These are phyloP conservation scores for Drosophila pegasa DNA, from an alignment of 2,888 invertebrate species.

Conservation along the genomic window DNA sequence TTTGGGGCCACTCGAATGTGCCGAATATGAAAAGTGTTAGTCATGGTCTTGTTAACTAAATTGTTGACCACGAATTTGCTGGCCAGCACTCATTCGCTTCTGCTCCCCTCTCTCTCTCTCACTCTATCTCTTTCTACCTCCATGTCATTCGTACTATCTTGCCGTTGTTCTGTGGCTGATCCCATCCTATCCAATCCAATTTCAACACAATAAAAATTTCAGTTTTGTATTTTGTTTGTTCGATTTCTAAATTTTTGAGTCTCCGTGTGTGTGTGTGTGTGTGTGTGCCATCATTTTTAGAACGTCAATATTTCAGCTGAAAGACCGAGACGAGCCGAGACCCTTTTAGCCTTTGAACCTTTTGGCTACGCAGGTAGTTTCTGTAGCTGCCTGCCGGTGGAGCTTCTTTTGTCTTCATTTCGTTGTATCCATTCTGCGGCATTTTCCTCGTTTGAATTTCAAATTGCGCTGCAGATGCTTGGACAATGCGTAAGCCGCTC, in stretches of 20 bases:
- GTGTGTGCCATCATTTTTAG: conserved; percentile 22
- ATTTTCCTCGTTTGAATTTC: conserved; percentile 63
- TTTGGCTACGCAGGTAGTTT: conserved; percentile 66
- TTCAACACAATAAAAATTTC: conserved; percentile 52
- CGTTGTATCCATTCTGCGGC: conserved; percentile 16
- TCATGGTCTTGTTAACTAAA: conserved; percentile 82
- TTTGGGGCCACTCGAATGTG: conserved; percentile 57
- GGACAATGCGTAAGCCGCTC: conserved; percentile 72
- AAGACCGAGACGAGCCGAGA: conserved; percentile 28
- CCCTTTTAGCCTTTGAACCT: conserved; percentile 81
- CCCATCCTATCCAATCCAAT: conserved; percentile 27
- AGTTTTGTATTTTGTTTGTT: conserved; percentile 59
- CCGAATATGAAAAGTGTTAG: conserved; percentile 73
- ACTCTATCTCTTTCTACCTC: background rate
- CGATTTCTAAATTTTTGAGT: conserved; percentile 53
- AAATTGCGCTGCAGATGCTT: conserved; percentile 65
- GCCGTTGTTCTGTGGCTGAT: conserved; percentile 20
- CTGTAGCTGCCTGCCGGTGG: conserved; percentile 7
- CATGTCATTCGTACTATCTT: conserved; percentile 1
- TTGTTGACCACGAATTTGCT: conserved; percentile 73
- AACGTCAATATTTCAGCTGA: conserved; percentile 57
- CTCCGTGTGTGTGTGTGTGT: conserved; percentile 16
- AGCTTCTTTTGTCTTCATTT: conserved; percentile 64
- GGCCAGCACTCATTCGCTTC: conserved; percentile 27
- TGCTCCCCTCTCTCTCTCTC: background rate